Evolutionary conservation across 2,113 vertebrate genomes (phyloP).

Genomic region (Paramormyrops kingsleyae): DNA sequence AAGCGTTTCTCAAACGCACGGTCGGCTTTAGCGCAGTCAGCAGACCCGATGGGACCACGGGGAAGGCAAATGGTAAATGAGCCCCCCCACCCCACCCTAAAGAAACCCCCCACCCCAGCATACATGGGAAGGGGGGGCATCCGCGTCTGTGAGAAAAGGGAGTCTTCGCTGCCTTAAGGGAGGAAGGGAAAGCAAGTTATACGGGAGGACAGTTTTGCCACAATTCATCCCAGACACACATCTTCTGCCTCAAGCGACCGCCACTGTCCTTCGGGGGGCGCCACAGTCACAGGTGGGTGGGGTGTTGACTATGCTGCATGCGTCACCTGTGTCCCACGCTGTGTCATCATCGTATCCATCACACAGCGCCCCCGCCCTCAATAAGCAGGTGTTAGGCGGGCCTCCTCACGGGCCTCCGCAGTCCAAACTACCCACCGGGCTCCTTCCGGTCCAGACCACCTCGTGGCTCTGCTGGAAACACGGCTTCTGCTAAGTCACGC

Average conservation of each 20-base stretch:
- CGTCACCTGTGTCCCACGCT: neutral
- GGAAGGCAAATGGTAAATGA: neutral
- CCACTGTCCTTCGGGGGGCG: neutral
- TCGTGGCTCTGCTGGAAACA: neutral
- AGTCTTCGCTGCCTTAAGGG: neutral
- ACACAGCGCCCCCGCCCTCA: neutral
- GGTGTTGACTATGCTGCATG: neutral
- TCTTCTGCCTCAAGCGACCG: neutral
- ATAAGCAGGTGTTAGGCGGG: neutral
- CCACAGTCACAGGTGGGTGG: neutral
- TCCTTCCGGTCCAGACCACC: neutral
- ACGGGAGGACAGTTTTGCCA: neutral
- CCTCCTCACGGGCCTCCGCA: neutral
- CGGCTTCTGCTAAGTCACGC: neutral
- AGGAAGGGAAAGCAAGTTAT: neutral
- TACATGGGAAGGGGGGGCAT: neutral
- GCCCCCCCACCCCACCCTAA: neutral
- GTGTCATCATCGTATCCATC: neutral
- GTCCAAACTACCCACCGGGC: neutral
- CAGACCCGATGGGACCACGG: neutral
- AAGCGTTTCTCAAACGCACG: neutral
- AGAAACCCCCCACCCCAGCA: neutral
- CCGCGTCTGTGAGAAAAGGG: neutral
- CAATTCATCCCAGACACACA: neutral
- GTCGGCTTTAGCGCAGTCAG: neutral